Base-by-base conservation (phyloP, 2,888 invertebrate genomes). In the Papilio protenor region DNA sequence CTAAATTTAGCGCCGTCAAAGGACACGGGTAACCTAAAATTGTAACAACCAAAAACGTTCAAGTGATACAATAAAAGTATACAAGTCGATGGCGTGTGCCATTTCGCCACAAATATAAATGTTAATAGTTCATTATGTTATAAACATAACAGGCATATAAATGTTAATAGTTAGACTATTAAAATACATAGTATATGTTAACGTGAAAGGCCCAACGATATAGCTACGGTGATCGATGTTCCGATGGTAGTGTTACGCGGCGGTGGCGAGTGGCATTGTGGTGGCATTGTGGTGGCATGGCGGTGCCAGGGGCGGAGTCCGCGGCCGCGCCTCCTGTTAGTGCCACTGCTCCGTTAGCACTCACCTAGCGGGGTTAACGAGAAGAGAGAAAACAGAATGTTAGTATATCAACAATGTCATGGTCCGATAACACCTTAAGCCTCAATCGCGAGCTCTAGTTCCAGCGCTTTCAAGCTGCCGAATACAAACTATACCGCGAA, bases 301-400 rank as follows among this genome's bases (percentile, higher is more conserved):
- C 16, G 18, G 57, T 59, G 91, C 87, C 90, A 82, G 87, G 87
- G 86, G 85, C 87, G 85, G 87, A 85, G 82, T 86, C 90, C 88
- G 87, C 90, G 89, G 88, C 89, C 90, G 88, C 89, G 85, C 86
- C 92, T 91, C 88, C 92, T 87, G 93, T 94, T 94, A 94, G 92
- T 94, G 91, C 94, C 93, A 90, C 94, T 89, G 91, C 93, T 95
- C 95, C 95, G 96, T 96, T 96, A 96, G 96, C 97, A 96, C 96
- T 96, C 96, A 96, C 96, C 96, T 96, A 96, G 96, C 96, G 96
- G 95, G 95, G 95, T 96, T 96, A 96, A 96, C 96, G 95, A 96
- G 96, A 96, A 96, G 95, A 95, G 95, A 95, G 95, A 95, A 96
- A 96, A 96, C 96, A 96, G 96, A 95, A 95, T 96, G 96, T 96